A percentile compares a stretch with the other conserved stretches of the same genome.
Conservation (phyloP, 2,113 vertebrate species). For the Rhagologus leucostigma region DNA sequence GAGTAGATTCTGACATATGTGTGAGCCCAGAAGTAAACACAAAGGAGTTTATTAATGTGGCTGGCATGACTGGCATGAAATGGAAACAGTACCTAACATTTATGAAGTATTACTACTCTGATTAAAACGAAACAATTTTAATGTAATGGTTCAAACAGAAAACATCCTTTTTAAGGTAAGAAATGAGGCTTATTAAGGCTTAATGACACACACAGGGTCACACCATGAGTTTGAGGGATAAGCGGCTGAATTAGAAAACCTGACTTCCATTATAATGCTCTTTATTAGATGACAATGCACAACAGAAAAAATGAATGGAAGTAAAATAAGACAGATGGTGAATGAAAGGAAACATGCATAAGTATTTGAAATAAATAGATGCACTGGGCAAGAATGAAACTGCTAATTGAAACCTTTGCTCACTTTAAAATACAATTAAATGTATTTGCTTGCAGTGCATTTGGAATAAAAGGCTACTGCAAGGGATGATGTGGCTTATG, state of each 20-base stretch:
- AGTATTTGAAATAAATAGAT: constrained; percentile 41
- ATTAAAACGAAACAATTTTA: not conserved
- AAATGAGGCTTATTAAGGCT: not conserved
- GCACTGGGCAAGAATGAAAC: constrained; percentile 8
- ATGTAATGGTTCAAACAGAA: not conserved
- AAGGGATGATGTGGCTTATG: not conserved
- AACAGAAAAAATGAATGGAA: constrained; percentile 23
- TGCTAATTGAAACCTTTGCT: constrained; percentile 40
- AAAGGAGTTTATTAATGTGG: not conserved
- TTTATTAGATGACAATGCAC: not conserved
- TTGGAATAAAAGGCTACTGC: constrained; percentile 9
- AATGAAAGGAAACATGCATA: not conserved
- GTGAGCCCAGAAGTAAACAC: not conserved
- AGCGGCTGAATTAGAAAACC: not conserved
- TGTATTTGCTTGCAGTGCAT: not conserved
- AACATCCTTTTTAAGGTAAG: not conserved
- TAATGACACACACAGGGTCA: not conserved
- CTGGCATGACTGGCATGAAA: not conserved
- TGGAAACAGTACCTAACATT: not conserved
- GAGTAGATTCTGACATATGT: not conserved
- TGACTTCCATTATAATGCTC: not conserved
- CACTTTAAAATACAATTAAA: constrained; percentile 33
- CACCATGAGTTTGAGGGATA: not conserved
- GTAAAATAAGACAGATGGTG: constrained; percentile 39
- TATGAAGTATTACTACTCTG: not conserved